These are phyloP conservation scores for Coreius guichenoti DNA, from an alignment of 2,797 vertebrate species.

Conservation along the genomic window DNA sequence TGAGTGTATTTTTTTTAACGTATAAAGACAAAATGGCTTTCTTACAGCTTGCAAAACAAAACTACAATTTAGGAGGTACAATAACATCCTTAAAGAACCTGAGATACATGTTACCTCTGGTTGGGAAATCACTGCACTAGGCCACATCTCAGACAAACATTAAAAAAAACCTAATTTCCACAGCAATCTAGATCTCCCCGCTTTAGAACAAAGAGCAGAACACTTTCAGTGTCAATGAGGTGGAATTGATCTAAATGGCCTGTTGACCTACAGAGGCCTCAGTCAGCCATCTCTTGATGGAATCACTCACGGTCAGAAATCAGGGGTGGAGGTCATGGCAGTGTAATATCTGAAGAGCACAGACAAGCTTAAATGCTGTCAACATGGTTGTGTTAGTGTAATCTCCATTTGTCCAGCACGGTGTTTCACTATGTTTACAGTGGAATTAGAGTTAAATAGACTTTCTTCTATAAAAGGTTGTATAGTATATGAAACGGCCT, in stretches of 20 bases:
- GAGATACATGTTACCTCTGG: not conserved
- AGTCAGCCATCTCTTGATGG: conserved; percentile 43
- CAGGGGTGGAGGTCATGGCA: conserved; percentile 22
- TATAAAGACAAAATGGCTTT: not conserved
- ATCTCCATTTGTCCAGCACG: not conserved
- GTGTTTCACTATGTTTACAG: not conserved
- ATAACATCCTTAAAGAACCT: not conserved
- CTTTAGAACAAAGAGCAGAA: not conserved
- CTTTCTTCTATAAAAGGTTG: not conserved
- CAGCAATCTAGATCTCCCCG: not conserved
- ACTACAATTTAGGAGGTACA: not conserved
- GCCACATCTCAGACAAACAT: conserved; percentile 2
- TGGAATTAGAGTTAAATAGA: not conserved
- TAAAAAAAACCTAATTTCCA: conserved; percentile 25
- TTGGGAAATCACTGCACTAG: not conserved
- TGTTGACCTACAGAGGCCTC: conserved; percentile 25
- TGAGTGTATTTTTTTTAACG: not conserved
- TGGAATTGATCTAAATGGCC: conserved; percentile 48
- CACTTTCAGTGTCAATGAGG: conserved; percentile 10
- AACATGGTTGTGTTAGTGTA: conserved; percentile 9
- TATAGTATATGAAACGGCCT: not conserved
- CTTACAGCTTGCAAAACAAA: not conserved
- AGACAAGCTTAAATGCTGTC: conserved; percentile 18
- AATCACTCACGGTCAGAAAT: conserved; percentile 49
- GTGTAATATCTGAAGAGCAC: conserved; percentile 42